Conservation (phyloP, 2,797 vertebrate species). For the Florisuga fusca region DNA sequence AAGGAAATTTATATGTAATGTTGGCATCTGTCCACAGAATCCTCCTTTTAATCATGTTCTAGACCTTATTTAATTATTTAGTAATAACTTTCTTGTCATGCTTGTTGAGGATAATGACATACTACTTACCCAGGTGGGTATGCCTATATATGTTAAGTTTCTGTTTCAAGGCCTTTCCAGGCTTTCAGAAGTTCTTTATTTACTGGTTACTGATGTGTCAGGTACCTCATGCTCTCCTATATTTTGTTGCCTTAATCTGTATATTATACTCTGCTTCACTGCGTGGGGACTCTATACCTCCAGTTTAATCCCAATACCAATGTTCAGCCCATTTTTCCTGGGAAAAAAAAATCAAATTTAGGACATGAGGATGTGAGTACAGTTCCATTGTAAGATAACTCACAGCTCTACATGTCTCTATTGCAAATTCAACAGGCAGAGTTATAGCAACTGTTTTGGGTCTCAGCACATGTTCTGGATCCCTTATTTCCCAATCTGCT, state of each 20-base stretch:
- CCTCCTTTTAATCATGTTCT: not conserved
- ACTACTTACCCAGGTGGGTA: not conserved
- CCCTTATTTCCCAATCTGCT: not conserved
- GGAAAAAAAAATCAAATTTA: not conserved
- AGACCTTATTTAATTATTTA: slow-evolving; percentile 22
- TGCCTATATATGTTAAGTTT: not conserved
- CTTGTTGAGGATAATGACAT: not conserved
- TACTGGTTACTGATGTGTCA: not conserved
- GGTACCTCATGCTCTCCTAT: not conserved
- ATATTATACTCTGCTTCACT: not conserved
- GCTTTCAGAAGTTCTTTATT: not conserved
- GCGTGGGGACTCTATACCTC: not conserved
- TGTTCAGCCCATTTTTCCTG: not conserved
- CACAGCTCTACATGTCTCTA: not conserved
- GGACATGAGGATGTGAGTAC: not conserved
- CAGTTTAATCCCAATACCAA: not conserved
- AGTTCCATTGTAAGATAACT: not conserved
- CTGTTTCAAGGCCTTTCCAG: not conserved
- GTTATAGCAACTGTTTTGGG: not conserved
- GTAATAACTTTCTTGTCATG: not conserved
- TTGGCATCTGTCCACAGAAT: not conserved
- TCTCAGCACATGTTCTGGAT: not conserved
- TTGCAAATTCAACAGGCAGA: not conserved
- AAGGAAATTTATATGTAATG: slow-evolving; percentile 24
- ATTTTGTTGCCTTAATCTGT: not conserved